A percentile compares a stretch with the other conserved stretches of the same genome.
Evolutionary conservation across 2,888 invertebrate species (phyloP).

Genomic region (Drosophila austrosaltans): DNA sequence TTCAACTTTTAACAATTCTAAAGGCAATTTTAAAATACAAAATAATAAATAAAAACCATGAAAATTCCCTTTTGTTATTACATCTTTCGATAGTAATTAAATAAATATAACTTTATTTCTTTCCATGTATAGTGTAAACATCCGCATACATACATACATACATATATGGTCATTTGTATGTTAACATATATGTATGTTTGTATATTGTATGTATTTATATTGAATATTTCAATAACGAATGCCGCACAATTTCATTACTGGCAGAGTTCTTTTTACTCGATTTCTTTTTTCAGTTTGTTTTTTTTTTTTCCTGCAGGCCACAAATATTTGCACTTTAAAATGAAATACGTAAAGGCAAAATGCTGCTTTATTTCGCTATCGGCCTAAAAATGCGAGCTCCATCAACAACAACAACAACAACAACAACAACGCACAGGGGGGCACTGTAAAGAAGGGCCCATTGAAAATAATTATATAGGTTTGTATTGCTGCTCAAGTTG

Average conservation of each 20-base stretch:
- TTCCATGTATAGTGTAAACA: conserved; percentile 9
- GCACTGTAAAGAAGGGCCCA: conserved; percentile 26
- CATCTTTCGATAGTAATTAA: too few relatives aligned
- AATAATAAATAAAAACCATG: too few relatives aligned
- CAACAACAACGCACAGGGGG: conserved; percentile 38
- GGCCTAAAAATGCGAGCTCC: conserved; percentile 48
- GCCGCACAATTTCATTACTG: conserved; percentile 70
- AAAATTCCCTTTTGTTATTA: background rate
- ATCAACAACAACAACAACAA: conserved; percentile 8
- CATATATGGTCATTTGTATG: background rate
- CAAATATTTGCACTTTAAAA: conserved; percentile 75
- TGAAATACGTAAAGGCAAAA: conserved; percentile 52
- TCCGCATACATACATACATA: background rate
- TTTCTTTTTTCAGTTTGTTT: conserved; percentile 29
- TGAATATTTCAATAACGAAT: conserved; percentile 50
- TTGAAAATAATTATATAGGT: conserved; percentile 74
- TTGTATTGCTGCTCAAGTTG: conserved; percentile 59
- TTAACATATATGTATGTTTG: conserved; percentile 20
- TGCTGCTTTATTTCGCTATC: conserved; percentile 49
- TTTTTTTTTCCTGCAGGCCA: conserved; percentile 43
- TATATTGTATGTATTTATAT: conserved; percentile 39
- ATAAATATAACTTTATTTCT: background rate
- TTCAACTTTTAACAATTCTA: too few relatives aligned
- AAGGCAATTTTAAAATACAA: too few relatives aligned
- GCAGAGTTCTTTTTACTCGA: background rate